Conservation (phyloP, 2,797 vertebrate species). For the Gorsachius magnificus region DNA sequence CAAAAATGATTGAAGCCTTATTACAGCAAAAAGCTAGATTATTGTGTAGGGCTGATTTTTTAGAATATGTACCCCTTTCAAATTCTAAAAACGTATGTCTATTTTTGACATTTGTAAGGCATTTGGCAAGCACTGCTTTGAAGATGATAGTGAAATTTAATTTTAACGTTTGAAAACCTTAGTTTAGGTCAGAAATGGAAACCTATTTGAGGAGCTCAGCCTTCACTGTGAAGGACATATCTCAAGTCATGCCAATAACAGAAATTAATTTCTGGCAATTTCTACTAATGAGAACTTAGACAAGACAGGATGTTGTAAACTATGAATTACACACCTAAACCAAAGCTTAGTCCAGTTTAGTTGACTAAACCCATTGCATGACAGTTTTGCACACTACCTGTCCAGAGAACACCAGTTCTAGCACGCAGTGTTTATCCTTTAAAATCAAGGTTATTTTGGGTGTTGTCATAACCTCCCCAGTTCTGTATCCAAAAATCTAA, state of each 20-base stretch:
- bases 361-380: background rate
- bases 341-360: background rate
- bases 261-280: background rate
- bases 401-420: background rate
- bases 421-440: background rate
- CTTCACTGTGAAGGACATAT: background rate
- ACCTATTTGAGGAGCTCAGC: background rate
- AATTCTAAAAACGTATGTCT: slow-evolving; percentile 26
- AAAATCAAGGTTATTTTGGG: background rate
- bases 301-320: background rate
- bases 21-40: slow-evolving; percentile 22
- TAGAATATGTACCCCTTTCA: background rate
- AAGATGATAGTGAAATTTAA: background rate
- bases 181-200: slow-evolving; percentile 35
- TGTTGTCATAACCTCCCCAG: background rate
- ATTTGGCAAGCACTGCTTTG: slow-evolving; percentile 20
- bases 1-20: slow-evolving; percentile 30
- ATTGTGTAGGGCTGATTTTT: slow-evolving; percentile 12
- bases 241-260: background rate
- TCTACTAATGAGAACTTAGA: background rate
- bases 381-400: background rate
- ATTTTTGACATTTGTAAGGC: slow-evolving; percentile 31
- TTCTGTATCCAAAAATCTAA: background rate
- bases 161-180: background rate
- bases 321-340: background rate